A percentile compares a stretch with the other conserved stretches of the same genome.
Conservation (phyloP, 1,140 invertebrate genomes). For the Fragariocoptes setiger region DNA sequence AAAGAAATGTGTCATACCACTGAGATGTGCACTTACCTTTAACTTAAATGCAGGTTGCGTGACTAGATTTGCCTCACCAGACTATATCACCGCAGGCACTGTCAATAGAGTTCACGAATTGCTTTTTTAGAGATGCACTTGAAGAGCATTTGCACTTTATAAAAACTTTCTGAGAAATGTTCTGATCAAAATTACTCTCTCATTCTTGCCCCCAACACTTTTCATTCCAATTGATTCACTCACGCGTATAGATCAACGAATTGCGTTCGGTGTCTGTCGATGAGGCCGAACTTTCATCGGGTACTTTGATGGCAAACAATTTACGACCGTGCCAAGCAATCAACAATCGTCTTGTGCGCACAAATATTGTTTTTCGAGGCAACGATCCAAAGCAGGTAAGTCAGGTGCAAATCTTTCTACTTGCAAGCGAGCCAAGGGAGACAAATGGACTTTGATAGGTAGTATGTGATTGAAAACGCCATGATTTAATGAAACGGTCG, state of each 20-base stretch:
- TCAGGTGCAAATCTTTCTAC: too few species aligned
- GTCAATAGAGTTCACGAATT: neutral
- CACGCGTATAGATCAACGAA: too few species aligned
- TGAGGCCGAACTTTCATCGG: neutral
- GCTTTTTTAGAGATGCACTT: neutral
- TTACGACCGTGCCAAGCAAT: constrained; percentile 56
- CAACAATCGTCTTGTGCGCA: constrained; percentile 59
- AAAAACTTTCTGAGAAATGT: neutral
- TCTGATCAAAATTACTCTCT: too few species aligned
- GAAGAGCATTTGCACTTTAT: neutral
- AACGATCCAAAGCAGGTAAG: too few species aligned
- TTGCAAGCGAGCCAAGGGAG: too few species aligned
- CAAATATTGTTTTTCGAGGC: constrained; percentile 71
- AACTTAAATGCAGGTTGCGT: neutral
- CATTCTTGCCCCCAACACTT: too few species aligned
- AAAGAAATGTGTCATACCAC: neutral
- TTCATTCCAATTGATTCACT: too few species aligned
- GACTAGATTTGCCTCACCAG: neutral
- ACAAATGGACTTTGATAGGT: too few species aligned
- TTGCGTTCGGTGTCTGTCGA: neutral
- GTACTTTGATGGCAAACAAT: constrained; percentile 53
- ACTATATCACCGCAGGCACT: neutral
- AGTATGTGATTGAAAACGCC: too few species aligned
- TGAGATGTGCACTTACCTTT: neutral
- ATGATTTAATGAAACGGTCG: too few species aligned